Evolutionary conservation across 2,113 vertebrate genomes (phyloP).

Genomic region (Mustela lutreola): DNA sequence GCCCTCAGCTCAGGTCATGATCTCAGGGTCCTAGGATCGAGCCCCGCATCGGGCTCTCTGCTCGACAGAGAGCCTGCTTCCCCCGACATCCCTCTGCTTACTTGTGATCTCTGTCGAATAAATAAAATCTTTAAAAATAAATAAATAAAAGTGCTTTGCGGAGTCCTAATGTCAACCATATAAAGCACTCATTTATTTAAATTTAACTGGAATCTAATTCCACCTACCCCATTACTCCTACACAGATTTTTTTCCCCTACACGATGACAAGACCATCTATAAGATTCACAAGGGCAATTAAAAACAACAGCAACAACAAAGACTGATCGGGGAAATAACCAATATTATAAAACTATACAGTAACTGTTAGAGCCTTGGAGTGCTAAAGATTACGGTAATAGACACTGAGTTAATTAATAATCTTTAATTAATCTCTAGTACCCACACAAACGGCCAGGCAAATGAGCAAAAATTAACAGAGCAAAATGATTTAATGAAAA

Average conservation of each 20-base stretch:
- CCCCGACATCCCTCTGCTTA: no score
- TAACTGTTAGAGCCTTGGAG: background rate
- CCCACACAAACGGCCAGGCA: constrained; percentile 66
- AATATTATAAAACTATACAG: background rate
- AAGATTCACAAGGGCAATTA: constrained; percentile 53
- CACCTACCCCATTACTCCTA: background rate
- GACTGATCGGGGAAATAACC: constrained; percentile 40
- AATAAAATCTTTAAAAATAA: no score
- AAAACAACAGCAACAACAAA: background rate
- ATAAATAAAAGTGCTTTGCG: background rate
- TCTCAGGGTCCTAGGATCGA: no score
- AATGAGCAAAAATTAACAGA: constrained; percentile 51
- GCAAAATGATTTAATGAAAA: constrained; percentile 52
- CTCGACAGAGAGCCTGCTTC: no score
- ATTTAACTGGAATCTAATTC: constrained; percentile 55
- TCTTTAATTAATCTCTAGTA: constrained; percentile 64
- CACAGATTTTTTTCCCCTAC: background rate
- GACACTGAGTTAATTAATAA: constrained; percentile 35
- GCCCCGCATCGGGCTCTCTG: no score
- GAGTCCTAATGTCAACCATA: constrained; percentile 53
- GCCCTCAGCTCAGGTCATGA: no score
- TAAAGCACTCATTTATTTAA: constrained; percentile 36
- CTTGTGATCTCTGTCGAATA: no score
- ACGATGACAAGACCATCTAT: background rate
- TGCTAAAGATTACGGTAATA: constrained; percentile 10